Evolutionary conservation across 2,797 vertebrate genomes (phyloP), one percentile per base, ranked within the genome.

Genomic region (Acrossocheilus wenchowensis): DNA sequence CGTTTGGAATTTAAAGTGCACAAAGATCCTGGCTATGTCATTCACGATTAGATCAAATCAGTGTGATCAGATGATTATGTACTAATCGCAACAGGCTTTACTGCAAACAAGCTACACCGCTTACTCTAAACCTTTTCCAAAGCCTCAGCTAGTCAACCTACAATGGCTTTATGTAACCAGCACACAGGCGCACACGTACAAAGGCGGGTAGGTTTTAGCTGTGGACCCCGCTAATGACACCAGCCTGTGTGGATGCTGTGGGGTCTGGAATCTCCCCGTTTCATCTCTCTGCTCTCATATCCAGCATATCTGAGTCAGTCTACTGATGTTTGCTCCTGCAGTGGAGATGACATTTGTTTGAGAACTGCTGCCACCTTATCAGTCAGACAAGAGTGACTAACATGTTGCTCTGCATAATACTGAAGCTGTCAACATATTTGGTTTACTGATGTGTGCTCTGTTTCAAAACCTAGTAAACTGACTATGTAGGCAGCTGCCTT

Each of bases 281-380:
- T 90, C 85, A 88, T 90, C 84, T 78, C 84, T 48, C 10, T 19
- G 43, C 74, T 57, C 80, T 84, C 73, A 45, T 86, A 79, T 41
- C 10, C 54, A 34, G 68, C 39, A 84, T 62, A 75, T 84, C 86
- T 87, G 72, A 81, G 84, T 57, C 81, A 80, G 54, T 66, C 87
- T 52, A 77, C 84, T 88, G 88, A 89, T 85, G 86, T 89, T 75
- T 87, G 68, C 69, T 87, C 73, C 89, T 79, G 86, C 6, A 21
- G 78, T 14, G 84, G 50, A 77, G 68, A 50, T 88, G 87, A 85
- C 89, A 88, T 89, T 89, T 90, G 77, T 85, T 89, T 81, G 69
- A 86, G 75, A 81, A 77, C 87, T 85, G 54, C 88, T 88, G 78
- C 75, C 82, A 90, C 50, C 87, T 89, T 88, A 87, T 88, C 86